Evolutionary conservation across 2,888 invertebrate species (phyloP).

Genomic region (Leptarthrus brevirostris): DNA sequence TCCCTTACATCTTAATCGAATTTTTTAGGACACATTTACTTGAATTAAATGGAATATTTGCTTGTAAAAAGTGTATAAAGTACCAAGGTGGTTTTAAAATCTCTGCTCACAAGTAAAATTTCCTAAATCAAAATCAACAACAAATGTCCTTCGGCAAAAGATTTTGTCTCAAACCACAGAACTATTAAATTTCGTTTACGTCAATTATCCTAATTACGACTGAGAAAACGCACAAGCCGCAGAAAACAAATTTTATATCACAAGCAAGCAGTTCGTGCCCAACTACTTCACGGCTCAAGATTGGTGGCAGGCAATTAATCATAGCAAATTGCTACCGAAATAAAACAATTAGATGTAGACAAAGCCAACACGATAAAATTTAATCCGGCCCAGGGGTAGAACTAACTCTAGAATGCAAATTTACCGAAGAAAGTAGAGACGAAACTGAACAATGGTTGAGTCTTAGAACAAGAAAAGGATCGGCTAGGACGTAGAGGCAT

Average conservation of each 20-base stretch:
- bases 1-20: too few species aligned
- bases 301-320: conserved; percentile 44
- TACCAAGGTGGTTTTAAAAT: too few species aligned
- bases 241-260: conserved; percentile 10
- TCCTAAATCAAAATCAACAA: too few species aligned
- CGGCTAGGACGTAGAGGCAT: background rate
- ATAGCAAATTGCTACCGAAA: conserved; percentile 41
- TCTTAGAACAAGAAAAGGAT: conserved; percentile 23
- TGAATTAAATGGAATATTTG: too few species aligned
- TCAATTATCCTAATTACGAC: conserved; percentile 12
- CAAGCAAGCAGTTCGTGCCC: background rate
- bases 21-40: too few species aligned
- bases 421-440: conserved; percentile 26
- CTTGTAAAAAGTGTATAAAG: too few species aligned
- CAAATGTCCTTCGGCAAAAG: too few species aligned
- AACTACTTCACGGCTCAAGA: conserved; percentile 3
- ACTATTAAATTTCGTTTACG: background rate
- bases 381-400: conserved; percentile 29
- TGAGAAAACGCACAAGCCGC: background rate
- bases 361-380: conserved; percentile 46
- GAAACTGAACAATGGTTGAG: conserved; percentile 17
- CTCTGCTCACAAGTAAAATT: too few species aligned
- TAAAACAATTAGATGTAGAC: conserved; percentile 48
- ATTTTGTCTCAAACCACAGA: background rate
- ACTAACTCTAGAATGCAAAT: conserved; percentile 46